Evolutionary conservation across 1,140 invertebrate species (phyloP), one percentile per base, ranked within the genome.

Genomic region (Drosophila sproati): DNA sequence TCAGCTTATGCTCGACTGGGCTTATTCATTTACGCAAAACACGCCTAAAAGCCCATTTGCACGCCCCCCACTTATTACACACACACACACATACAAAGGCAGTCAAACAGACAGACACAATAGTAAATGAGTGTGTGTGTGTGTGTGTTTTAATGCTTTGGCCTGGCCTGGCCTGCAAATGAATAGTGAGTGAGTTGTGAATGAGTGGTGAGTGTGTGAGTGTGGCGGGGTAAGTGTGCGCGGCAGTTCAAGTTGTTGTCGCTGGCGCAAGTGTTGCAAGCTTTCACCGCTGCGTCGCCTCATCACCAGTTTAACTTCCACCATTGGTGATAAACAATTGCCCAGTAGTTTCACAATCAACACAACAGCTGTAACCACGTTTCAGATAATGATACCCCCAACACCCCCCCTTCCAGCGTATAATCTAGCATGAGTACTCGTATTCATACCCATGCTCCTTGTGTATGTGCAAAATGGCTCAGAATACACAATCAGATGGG

Each of bases 1-100:
- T 73, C 59, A 62, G 50, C 56, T 69, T 39, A 51, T 41, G 66
- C 77, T 73, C 67, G 62, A 68, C 83, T 80, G 67, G 47, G 59
- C 82, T 88, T 86, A 88, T 89, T 88, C 85, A 88, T 88, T 88
- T 88, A 88, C 80, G 80, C 83, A 77, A 43, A 43, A 80, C 72
- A 85, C 70, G 73, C 77, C 69, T 56, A 69, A 55, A 61, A 69
- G 62, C 67, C 67, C 77, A 73, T 52, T 77, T 77, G 54, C 63
- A 64, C 74, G 64, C 54, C 60, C 70, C 63, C 75, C 82, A 78
- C 82, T 75, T 76, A 85, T 81, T 81, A 68, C 47, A 64, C 60
- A 51, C 51, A 55, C 32, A 67, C 20, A 56, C 7, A 67, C 62
- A 67, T 3, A 52, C 54, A 48, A 6, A 43, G 39, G 3, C 45